Base-by-base conservation (phyloP, 2,113 vertebrate species). In the Pelecanus crispus region DNA sequence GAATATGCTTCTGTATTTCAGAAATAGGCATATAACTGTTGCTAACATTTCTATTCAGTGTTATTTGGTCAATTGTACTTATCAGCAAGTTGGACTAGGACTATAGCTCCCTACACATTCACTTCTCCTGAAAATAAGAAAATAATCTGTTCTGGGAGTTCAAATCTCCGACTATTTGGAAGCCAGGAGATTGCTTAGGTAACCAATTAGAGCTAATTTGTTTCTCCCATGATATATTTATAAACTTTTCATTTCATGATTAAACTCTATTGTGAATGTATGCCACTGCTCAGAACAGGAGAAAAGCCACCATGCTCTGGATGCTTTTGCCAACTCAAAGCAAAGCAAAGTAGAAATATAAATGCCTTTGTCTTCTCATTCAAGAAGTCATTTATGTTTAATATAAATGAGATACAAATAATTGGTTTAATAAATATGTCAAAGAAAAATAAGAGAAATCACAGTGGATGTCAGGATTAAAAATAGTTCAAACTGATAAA, bases 61-160 rank as follows among this genome's bases (percentile, higher is more conserved):
- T 36, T 88, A 63, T 62, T 72, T 65, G 47, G 19, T 87, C 81
- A 91, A 32, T 1, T 73, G 62, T 72, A 93, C 38, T 88, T 75
- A 56, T 22, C 50, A 65, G 13, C 68, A 92, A 55, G 25, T 73
- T 65, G 67, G 82, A 93, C 36, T 59, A 91, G 63, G 47, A 75
- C 66, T 73, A 77, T 13, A 92, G 56, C 50, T 79, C 84, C 34
- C 68, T 56, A 78, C 40, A 67, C 47, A 80, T 89, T 95, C 5
- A 93, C 70, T 91, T 86, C 50, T 86, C 52, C 45, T 82, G 67
- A 68, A 92, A 95, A 75, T 67, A 95, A 95, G 86, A 96, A 94
- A 92, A 90, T 49, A 88, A 95, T 38, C 40, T 52, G 24, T 72
- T 84, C 52, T 53, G 34, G 56, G 68, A 91, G 32, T 79, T 92